A percentile compares a stretch with the other conserved stretches of the same genome.
These are phyloP conservation scores for Drosophila bocqueti DNA, from an alignment of 1,140 invertebrate genomes.

Conservation along the genomic window DNA sequence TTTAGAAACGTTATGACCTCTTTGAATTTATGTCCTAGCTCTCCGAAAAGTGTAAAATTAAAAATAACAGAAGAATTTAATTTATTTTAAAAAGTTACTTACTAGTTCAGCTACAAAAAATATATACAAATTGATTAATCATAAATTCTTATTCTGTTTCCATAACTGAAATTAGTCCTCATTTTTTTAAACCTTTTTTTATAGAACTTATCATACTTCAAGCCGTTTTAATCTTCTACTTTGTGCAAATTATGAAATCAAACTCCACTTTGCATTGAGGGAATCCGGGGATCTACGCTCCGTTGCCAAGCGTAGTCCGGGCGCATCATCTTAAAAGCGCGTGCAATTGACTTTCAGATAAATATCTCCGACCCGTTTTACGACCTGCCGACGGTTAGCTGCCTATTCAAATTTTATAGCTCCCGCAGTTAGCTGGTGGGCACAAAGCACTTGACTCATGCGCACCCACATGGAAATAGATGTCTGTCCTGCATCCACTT, in stretches of 20 bases:
- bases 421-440: conserved; percentile 18
- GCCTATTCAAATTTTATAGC: conserved; percentile 53
- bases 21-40: too few relatives aligned
- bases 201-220: not conserved
- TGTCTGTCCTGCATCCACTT: conserved; percentile 49
- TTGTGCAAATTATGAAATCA: conserved; percentile 26
- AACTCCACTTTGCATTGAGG: conserved; percentile 15
- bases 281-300: conserved; percentile 39
- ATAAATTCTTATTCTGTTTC: too few relatives aligned
- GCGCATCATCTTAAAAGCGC: conserved; percentile 41
- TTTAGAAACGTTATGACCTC: too few relatives aligned
- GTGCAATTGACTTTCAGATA: conserved; percentile 66
- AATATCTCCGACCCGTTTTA: conserved; percentile 54
- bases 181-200: not conserved
- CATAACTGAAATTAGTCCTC: too few relatives aligned
- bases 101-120: too few relatives aligned
- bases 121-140: too few relatives aligned
- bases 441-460: conserved; percentile 80
- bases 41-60: too few relatives aligned
- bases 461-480: conserved; percentile 29
- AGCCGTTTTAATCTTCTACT: not conserved
- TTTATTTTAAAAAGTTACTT: too few relatives aligned
- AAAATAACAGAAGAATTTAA: too few relatives aligned
- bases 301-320: conserved; percentile 21
- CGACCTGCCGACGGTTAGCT: conserved; percentile 29